Base-by-base conservation (phyloP, 2,113 vertebrate genomes). In the Toxotes chatareus region DNA sequence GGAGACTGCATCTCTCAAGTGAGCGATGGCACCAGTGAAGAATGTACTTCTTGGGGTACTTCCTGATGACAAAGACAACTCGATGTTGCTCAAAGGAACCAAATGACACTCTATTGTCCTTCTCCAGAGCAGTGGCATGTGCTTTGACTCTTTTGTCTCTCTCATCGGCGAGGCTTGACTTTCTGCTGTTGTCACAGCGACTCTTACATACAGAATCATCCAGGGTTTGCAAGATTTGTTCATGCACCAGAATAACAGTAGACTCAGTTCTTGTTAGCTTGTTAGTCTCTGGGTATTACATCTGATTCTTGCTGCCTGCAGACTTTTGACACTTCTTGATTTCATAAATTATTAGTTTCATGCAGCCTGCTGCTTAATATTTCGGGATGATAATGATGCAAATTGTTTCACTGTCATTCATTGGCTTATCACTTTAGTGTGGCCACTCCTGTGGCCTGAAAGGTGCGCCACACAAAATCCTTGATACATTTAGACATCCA, bases 21-120 rank as follows among this genome's bases (percentile, higher is more conserved):
- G 57, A 62, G 46, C 64, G 61, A 81, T 80, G 79, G 72, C 79
- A 67, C 49, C 49, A 13, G 53, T 12, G 4, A 59, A 46, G 17
- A 75, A 80, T 78, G 76, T 13, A 71, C 67, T 72, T 79, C 11
- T 34, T 34, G 40, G 47, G 13, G 46, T 51, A 56, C 44, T 74
- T 83, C 55, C 17, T 46, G 55, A 67, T 71, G 76, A 85, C 83
- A 83, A 83, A 77, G 73, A 73, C 8, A 5, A 63, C 75, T 82
- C 17, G 8, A 34, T 32, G 65, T 68, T 56, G 27, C 65, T 85
- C 76, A 49, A 62, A 77, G 51, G 17, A 85, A 55, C 65, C 23
- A 66, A 80, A 85, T 71, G 55, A 78, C 76, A 80, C 55, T 66
- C 51, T 40, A 17, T 46, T 53, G 75, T 76, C 57, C 5, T 61